phyloP scores from a whole-genome alignment of 2,113 vertebrate genomes.

The Hemiprocne comata region DNA sequence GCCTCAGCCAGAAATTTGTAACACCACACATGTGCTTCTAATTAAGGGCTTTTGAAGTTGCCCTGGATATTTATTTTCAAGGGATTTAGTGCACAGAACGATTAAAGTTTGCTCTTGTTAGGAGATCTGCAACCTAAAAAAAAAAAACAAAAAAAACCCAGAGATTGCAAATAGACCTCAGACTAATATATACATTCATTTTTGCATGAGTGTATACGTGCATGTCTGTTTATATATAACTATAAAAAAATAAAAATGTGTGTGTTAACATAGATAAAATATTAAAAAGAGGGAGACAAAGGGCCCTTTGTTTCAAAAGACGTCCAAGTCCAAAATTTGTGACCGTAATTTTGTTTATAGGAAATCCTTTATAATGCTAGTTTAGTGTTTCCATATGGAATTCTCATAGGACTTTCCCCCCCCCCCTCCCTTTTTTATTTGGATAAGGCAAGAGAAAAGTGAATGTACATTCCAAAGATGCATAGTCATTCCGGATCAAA shows the following conservation, averaged over 20 bases:
- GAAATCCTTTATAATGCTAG: slow-evolving; percentile 85
- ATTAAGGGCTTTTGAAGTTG: slow-evolving; percentile 83
- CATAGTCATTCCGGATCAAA: slow-evolving; percentile 97
- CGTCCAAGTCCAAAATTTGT: slow-evolving; percentile 81
- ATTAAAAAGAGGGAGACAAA: slow-evolving; percentile 69
- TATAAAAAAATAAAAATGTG: slow-evolving; percentile 31
- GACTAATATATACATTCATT: slow-evolving; percentile 47
- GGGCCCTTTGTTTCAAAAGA: slow-evolving; percentile 77
- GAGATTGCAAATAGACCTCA: slow-evolving; percentile 54
- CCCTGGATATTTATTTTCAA: slow-evolving; percentile 82
- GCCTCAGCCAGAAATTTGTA: slow-evolving; percentile 75
- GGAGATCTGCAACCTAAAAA: slow-evolving; percentile 60
- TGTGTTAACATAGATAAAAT: slow-evolving; percentile 54
- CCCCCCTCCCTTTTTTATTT: slow-evolving; percentile 74
- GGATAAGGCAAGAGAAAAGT: slow-evolving; percentile 86
- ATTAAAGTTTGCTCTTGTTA: slow-evolving; percentile 82
- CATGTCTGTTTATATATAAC: slow-evolving; percentile 14
- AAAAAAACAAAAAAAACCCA: neutral
- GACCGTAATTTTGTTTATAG: slow-evolving; percentile 89
- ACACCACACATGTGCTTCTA: slow-evolving; percentile 81
- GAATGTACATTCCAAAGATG: slow-evolving; percentile 97
- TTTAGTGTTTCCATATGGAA: slow-evolving; percentile 91
- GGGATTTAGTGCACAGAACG: slow-evolving; percentile 75
- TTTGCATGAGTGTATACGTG: neutral
- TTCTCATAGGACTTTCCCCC: slow-evolving; percentile 82